Conservation (phyloP, 2,888 invertebrate species). For the Pammene aurita region DNA sequence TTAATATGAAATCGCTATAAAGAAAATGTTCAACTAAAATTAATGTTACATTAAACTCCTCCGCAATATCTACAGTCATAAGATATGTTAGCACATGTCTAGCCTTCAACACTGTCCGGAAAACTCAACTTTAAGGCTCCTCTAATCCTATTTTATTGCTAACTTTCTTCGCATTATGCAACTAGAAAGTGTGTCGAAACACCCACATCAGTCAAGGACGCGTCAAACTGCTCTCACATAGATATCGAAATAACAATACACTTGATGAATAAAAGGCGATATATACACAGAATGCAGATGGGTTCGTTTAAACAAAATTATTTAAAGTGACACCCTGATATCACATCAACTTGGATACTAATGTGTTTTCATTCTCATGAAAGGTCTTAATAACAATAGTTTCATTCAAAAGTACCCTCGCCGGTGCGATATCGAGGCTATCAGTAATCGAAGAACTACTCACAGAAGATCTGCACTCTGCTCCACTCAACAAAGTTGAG, state of each 20-base stretch:
- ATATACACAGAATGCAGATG: constrained; percentile 59
- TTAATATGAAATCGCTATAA: constrained; percentile 77
- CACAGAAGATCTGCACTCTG: constrained; percentile 22
- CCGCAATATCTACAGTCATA: constrained; percentile 68
- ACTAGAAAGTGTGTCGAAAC: constrained; percentile 52
- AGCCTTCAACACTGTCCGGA: constrained; percentile 47
- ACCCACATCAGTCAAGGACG: constrained; percentile 28
- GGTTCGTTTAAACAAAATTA: constrained; percentile 53
- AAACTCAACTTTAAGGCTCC: constrained; percentile 33
- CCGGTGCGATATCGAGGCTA: constrained; percentile 20
- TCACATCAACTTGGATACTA: constrained; percentile 14
- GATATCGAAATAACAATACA: constrained; percentile 50
- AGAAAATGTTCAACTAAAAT: constrained; percentile 80
- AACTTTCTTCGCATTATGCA: constrained; percentile 64
- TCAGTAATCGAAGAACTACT: constrained; percentile 13
- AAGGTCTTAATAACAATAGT: background rate
- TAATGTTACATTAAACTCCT: constrained; percentile 68
- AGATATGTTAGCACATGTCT: constrained; percentile 76
- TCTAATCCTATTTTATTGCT: constrained; percentile 59
- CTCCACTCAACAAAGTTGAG: constrained; percentile 22
- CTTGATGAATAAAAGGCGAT: constrained; percentile 54
- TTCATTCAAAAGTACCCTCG: constrained; percentile 4
- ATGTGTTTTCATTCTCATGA: background rate
- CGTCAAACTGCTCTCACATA: constrained; percentile 44
- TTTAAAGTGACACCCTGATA: constrained; percentile 48